These are phyloP conservation scores for Microplitis demolitor DNA, from an alignment of 1,140 invertebrate genomes.

Conservation along the genomic window DNA sequence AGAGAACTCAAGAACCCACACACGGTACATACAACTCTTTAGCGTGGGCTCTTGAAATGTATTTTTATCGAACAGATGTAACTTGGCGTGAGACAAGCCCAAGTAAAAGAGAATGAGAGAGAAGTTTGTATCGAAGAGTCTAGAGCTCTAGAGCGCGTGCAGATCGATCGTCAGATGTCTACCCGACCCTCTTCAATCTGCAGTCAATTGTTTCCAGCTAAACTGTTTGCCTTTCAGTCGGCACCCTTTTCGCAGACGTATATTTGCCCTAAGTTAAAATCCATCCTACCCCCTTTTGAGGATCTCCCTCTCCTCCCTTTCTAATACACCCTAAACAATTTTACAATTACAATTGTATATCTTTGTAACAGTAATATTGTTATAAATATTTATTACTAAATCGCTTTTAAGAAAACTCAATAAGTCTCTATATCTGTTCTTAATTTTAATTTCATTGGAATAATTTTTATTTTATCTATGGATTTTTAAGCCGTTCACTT, in stretches of 20 bases:
- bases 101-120: too few relatives aligned
- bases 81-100: conserved; percentile 31
- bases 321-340: conserved; percentile 6
- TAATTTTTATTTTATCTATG: too few relatives aligned
- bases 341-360: conserved; percentile 1
- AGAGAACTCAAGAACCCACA: conserved; percentile 18
- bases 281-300: neutral
- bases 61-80: conserved; percentile 52
- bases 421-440: neutral
- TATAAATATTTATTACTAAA: neutral
- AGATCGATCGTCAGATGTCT: conserved; percentile 35
- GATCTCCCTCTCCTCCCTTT: neutral
- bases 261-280: conserved; percentile 57
- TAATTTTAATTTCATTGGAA: too few relatives aligned
- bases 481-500: too few relatives aligned
- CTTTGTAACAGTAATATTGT: neutral
- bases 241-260: conserved; percentile 55
- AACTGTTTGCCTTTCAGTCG: conserved; percentile 63
- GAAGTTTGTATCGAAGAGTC: neutral
- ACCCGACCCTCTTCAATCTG: conserved; percentile 58
- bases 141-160: conserved; percentile 27
- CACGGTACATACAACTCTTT: conserved; percentile 10
- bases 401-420: neutral
- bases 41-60: conserved; percentile 40
- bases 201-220: conserved; percentile 64